Conservation (phyloP, 2,888 invertebrate species). For the Globia sparganii region DNA sequence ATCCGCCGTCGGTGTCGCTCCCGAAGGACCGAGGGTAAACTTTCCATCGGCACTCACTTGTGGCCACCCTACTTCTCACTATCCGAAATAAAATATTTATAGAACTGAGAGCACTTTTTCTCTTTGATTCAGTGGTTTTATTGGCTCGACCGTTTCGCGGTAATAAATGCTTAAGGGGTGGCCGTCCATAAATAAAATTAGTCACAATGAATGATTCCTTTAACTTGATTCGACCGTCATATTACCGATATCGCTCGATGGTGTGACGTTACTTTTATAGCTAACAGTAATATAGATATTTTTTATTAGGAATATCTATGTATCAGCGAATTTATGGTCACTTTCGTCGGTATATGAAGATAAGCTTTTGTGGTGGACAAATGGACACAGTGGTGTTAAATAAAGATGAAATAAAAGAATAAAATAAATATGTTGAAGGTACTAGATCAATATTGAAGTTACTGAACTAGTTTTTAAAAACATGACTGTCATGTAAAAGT, state of each 20-base stretch:
- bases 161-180: constrained; percentile 86
- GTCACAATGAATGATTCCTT: constrained; percentile 84
- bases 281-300: constrained; percentile 70
- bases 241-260: constrained; percentile 68
- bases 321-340: constrained; percentile 67
- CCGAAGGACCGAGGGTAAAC: constrained; percentile 55
- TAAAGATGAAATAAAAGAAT: constrained; percentile 35
- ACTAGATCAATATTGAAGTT: background rate
- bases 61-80: constrained; percentile 86
- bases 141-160: constrained; percentile 86
- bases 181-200: constrained; percentile 88
- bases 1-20: constrained; percentile 9
- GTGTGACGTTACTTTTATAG: constrained; percentile 64
- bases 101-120: constrained; percentile 89
- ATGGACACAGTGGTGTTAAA: constrained; percentile 37
- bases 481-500: too few species aligned
- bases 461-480: background rate
- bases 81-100: constrained; percentile 90
- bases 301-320: constrained; percentile 71
- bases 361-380: constrained; percentile 57
- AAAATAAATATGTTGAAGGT: background rate
- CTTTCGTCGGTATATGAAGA: constrained; percentile 62
- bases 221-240: constrained; percentile 76
- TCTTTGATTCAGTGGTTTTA: constrained; percentile 91
- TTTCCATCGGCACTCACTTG: constrained; percentile 56